Percentiles rank a stretch among this genome's conserved stretches.
Evolutionary conservation across 2,113 vertebrate species (phyloP).

Genomic region (Caranx ignobilis): DNA sequence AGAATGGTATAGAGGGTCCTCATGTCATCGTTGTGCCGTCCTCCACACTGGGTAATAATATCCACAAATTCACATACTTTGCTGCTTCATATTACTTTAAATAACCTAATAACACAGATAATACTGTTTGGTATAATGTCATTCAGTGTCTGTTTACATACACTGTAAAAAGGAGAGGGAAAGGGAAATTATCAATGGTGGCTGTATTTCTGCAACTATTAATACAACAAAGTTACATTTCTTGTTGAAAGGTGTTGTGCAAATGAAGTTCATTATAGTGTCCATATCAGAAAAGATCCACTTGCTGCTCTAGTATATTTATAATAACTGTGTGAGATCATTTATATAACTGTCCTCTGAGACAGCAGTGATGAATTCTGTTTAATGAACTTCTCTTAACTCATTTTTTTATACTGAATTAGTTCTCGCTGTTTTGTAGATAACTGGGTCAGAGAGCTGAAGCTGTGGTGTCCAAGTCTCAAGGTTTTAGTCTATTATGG

Average conservation of each 20-base stretch:
- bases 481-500: slow-evolving; percentile 93
- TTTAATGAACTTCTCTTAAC: background rate
- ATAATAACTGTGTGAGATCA: too few relatives aligned
- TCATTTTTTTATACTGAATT: background rate
- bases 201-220: too few relatives aligned
- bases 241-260: too few relatives aligned
- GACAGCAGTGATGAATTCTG: background rate
- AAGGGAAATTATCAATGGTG: background rate
- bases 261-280: too few relatives aligned
- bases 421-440: slow-evolving; percentile 79
- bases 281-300: background rate
- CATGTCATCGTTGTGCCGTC: slow-evolving; percentile 95
- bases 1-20: slow-evolving; percentile 90
- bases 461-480: slow-evolving; percentile 92
- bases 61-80: background rate
- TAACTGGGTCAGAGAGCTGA: slow-evolving; percentile 97
- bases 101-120: background rate
- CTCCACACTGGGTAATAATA: slow-evolving; percentile 92
- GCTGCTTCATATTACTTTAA: background rate
- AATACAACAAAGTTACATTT: too few relatives aligned
- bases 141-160: background rate
- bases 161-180: too few relatives aligned
- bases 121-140: background rate
- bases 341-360: background rate
- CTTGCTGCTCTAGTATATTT: background rate